These are phyloP conservation scores for Phrynosoma blainvillii DNA, from an alignment of 2,113 vertebrate species.

Conservation along the genomic window DNA sequence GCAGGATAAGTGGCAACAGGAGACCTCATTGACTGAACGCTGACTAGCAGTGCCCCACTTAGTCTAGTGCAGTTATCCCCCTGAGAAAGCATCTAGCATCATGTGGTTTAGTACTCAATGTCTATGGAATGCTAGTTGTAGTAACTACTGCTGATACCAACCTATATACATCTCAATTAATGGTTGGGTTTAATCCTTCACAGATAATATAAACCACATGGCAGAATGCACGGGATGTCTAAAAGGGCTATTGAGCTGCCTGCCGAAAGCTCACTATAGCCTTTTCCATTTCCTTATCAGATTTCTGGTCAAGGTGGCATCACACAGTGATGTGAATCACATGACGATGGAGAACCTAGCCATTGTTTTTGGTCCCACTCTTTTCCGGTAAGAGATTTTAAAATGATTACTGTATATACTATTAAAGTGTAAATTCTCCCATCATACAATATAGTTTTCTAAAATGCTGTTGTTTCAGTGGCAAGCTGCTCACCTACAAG, in stretches of 20 bases:
- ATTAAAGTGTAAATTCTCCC: neutral
- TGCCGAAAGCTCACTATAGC: conserved; percentile 71
- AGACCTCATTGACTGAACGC: no score
- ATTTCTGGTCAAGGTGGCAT: conserved; percentile 78
- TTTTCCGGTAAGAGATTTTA: conserved; percentile 78
- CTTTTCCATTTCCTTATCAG: conserved; percentile 77
- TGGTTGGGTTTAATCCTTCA: neutral
- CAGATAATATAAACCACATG: conserved; percentile 65
- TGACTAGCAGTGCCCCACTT: neutral
- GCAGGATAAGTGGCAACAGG: no score
- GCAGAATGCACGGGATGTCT: conserved; percentile 62
- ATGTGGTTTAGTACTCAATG: neutral
- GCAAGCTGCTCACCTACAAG: no score
- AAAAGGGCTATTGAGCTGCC: conserved; percentile 64
- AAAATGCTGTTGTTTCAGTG: no score
- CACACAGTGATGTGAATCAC: conserved; percentile 78
- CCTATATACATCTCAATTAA: neutral
- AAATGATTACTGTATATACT: neutral
- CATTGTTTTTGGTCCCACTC: conserved; percentile 81
- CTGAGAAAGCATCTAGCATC: neutral
- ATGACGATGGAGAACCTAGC: conserved; percentile 85
- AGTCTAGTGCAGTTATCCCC: neutral
- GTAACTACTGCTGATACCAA: neutral
- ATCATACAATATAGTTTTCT: neutral
- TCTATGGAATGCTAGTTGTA: neutral